A percentile compares a stretch with the other conserved stretches of the same genome.
These are phyloP conservation scores for Elysia crispata DNA, from an alignment of 2,888 invertebrate genomes.

Conservation along the genomic window DNA sequence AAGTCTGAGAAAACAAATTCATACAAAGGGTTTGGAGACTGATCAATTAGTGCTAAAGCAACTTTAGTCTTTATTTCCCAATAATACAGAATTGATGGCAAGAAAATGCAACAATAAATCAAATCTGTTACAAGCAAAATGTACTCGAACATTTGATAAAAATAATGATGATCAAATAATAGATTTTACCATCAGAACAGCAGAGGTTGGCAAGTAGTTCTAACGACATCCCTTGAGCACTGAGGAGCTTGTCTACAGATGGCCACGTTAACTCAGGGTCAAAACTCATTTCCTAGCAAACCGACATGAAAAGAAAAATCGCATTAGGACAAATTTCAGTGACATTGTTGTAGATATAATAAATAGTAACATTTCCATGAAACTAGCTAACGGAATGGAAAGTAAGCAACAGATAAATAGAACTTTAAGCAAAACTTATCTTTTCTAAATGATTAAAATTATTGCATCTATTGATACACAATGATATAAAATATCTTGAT, in stretches of 20 bases:
- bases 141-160: background rate
- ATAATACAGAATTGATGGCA: too few species aligned
- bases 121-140: background rate
- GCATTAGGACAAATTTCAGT: too few species aligned
- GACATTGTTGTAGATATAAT: too few species aligned
- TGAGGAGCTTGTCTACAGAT: conserved; percentile 79
- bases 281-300: background rate
- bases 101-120: background rate
- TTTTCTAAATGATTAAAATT: too few species aligned
- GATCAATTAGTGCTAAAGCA: too few species aligned
- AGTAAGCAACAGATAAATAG: background rate
- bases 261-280: conserved; percentile 30
- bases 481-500: too few species aligned
- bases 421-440: too few species aligned
- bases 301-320: too few species aligned
- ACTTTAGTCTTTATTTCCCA: too few species aligned
- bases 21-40: too few species aligned
- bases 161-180: background rate
- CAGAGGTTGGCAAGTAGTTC: conserved; percentile 86
- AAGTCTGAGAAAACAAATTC: background rate
- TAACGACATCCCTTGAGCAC: conserved; percentile 84
- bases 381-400: background rate
- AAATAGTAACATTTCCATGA: background rate
- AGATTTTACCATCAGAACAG: conserved; percentile 81
- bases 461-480: too few species aligned